A percentile compares a stretch with the other conserved stretches of the same genome.
phyloP scores from a whole-genome alignment of 2,113 vertebrate species.

The Ameiurus melas region DNA sequence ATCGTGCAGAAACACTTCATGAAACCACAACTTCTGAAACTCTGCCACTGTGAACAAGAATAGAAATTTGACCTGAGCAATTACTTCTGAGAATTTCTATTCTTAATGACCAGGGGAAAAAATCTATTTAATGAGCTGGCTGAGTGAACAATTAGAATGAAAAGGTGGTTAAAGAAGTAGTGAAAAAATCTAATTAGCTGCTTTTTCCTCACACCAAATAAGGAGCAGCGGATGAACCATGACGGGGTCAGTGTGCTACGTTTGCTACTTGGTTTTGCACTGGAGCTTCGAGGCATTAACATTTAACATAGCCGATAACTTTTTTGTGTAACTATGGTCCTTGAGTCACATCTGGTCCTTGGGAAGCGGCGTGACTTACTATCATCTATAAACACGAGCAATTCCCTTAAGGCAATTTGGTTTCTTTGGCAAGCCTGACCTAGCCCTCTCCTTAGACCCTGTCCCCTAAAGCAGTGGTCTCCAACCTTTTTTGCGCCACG shows the following conservation, averaged over 20 bases:
- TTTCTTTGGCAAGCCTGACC: too few relatives aligned
- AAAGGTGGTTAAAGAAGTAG: neutral
- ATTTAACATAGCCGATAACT: neutral
- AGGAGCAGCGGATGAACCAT: neutral
- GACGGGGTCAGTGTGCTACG: neutral
- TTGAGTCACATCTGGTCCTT: neutral
- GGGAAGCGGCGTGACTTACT: too few relatives aligned
- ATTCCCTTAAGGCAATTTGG: too few relatives aligned
- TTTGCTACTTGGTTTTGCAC: neutral
- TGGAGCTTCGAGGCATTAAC: neutral
- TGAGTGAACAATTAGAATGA: neutral
- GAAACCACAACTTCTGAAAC: too few relatives aligned
- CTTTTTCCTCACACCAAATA: neutral
- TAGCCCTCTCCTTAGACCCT: too few relatives aligned
- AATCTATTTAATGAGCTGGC: neutral
- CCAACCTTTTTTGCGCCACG: too few relatives aligned
- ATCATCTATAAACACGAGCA: neutral
- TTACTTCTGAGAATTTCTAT: neutral
- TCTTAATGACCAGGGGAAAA: neutral
- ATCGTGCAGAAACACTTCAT: too few relatives aligned
- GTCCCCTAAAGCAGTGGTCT: too few relatives aligned
- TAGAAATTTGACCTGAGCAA: neutral
- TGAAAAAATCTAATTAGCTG: neutral
- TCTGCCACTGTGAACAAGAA: too few relatives aligned
- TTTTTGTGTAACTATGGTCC: neutral